A percentile compares a stretch with the other conserved stretches of the same genome.
These are phyloP conservation scores for Hylomyscus alleni DNA, from an alignment of 2,797 vertebrate species.

Conservation along the genomic window DNA sequence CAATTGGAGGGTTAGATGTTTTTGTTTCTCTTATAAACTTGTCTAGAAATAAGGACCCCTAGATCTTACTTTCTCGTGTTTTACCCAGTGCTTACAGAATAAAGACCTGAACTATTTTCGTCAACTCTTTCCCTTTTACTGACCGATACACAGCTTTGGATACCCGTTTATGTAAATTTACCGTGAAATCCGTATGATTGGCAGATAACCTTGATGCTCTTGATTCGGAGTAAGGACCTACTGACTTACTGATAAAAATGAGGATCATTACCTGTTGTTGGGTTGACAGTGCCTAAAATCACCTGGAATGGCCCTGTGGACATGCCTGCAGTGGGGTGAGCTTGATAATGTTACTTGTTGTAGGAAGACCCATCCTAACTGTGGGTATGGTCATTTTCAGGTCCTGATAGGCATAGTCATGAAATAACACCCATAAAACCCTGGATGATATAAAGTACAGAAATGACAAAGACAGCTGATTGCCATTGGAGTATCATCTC, in stretches of 20 bases:
- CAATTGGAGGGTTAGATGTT: neutral
- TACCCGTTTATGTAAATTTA: neutral
- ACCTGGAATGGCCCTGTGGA: neutral
- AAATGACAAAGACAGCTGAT: neutral
- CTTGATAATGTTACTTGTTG: neutral
- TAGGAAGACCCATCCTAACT: neutral
- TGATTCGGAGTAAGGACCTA: neutral
- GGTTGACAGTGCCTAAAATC: neutral
- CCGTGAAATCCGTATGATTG: neutral
- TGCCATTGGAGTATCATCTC: neutral
- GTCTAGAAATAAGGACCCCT: neutral
- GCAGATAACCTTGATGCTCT: constrained; percentile 35
- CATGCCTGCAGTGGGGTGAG: neutral
- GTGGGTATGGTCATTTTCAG: neutral
- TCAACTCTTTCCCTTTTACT: neutral
- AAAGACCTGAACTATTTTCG: neutral
- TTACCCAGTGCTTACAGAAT: neutral
- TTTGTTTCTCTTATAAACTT: neutral
- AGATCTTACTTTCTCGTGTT: neutral
- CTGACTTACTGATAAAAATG: neutral
- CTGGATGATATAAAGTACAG: neutral
- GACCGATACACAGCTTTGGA: neutral
- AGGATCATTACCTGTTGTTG: neutral
- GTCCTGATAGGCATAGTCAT: neutral
- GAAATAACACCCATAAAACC: neutral